These are phyloP conservation scores for Neoarius graeffei DNA, from an alignment of 2,113 vertebrate species.

Conservation along the genomic window DNA sequence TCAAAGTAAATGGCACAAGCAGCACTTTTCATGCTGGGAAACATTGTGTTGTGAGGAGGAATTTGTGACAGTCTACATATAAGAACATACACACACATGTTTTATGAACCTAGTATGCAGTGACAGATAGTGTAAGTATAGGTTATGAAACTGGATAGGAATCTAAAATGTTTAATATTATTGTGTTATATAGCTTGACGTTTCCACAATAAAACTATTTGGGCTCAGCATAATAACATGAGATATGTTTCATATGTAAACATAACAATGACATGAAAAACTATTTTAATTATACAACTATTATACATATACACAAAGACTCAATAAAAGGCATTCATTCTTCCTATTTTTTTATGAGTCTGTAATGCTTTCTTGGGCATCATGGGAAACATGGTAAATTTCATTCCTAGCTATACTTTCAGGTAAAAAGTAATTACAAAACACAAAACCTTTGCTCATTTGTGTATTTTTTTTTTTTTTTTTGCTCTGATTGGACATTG, in stretches of 20 bases:
- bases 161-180: background rate
- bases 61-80: too few species aligned
- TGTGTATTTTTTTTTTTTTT: background rate
- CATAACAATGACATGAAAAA: background rate
- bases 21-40: background rate
- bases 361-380: background rate
- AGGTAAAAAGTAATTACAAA: background rate
- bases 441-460: background rate
- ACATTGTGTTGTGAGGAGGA: background rate
- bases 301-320: background rate
- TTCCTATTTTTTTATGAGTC: background rate
- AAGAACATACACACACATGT: too few species aligned
- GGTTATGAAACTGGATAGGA: too few species aligned
- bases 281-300: background rate
- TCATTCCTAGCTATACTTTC: background rate
- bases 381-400: background rate
- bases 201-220: too few species aligned
- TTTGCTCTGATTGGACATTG: background rate
- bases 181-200: background rate
- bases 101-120: too few species aligned
- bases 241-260: background rate
- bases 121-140: too few species aligned
- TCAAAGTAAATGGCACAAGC: background rate
- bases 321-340: background rate
- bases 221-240: too few species aligned